Evolutionary conservation across 2,113 vertebrate genomes (phyloP), one percentile per base, ranked within the genome.

Genomic region (Mastomys coucha): DNA sequence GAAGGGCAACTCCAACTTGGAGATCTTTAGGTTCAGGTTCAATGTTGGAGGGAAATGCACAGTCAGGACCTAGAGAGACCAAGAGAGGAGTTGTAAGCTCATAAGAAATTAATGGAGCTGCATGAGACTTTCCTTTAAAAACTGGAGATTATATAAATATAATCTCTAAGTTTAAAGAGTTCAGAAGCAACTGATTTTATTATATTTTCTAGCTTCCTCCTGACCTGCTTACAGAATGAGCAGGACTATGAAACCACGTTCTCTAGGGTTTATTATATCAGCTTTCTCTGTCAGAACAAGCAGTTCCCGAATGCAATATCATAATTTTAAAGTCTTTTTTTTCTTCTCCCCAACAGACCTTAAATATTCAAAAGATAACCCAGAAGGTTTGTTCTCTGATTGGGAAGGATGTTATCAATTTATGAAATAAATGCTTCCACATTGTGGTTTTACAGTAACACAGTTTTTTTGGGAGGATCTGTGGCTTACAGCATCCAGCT

Each of bases 1-100:
- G 98, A 26, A 99, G 98, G 53, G 99, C 98, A 73, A 99, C 99
- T 9, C 99, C 99, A 84, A 99, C 97, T 31, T 99, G 98, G 69
- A 99, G 98, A 19, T 99, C 97, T 22, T 98, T 98, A 70, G 99
- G 99, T 87, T 99, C 99, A 0, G 99, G 99, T 8, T 99, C 99
- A 91, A 98, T 91, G 1, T 99, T 98, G 86, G 98, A 96, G 20
- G 98, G 97, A 36, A 99, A 94, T 20, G 81, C 69, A 45, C 26
- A 90, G 10, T 97, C 97, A 94, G 96, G 96, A 97, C 96, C 98
- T 98, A 49, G 88, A 81, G 31, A 93, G 82, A 95, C 78, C 6
- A 95, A 89, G 72, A 65, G 3, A 92, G 93, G 58, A 69, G 24
- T 77, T 70, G 14, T 31, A 89, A 97, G 56, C 3, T 90, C 58